Evolutionary conservation across 2,113 vertebrate genomes (phyloP), one percentile per base, ranked within the genome.

Genomic region (Plectropomus leopardus): DNA sequence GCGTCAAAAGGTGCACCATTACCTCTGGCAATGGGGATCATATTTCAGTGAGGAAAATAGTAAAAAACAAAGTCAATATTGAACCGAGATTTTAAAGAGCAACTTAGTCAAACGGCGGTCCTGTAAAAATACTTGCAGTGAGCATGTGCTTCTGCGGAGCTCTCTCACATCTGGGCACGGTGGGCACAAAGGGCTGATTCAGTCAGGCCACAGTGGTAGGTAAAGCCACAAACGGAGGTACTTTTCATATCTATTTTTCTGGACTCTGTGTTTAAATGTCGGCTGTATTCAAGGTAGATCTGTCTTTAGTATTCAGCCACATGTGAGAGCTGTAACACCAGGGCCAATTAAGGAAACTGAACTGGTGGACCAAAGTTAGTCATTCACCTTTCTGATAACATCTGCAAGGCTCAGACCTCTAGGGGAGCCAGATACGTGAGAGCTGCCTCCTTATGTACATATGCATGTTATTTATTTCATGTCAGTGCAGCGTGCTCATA

Each of bases 131-230:
- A 89, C 82, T 91, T 85, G 55, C 83, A 76, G 67, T 53, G 80
- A 83, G 89, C 76, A 63, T 23, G 68, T 79, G 72, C 69, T 84
- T 78, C 78, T 84, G 80, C 72, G 44, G 74, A 85, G 87, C 69
- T 60, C 55, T 60, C 47, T 82, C 82, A 88, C 89, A 92, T 92
- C 88, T 93, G 93, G 92, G 87, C 86, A 82, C 66, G 32, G 82
- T 15, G 83, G 88, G 87, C 90, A 95, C 91, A 96, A 95, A 94
- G 90, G 77, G 80, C 92, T 87, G 89, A 96, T 96, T 96, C 93
- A 95, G 89, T 57, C 54, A 53, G 78, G 82, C 78, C 82, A 48
- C 72, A 91, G 86, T 87, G 90, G 91, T 90, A 86, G 92, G 77
- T 92, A 63, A 0, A 84, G 90, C 85, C 92, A 87, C 91, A 88